A percentile compares a stretch with the other conserved stretches of the same genome.
Evolutionary conservation across 2,113 vertebrate genomes (phyloP).

Genomic region (Columba janthina): DNA sequence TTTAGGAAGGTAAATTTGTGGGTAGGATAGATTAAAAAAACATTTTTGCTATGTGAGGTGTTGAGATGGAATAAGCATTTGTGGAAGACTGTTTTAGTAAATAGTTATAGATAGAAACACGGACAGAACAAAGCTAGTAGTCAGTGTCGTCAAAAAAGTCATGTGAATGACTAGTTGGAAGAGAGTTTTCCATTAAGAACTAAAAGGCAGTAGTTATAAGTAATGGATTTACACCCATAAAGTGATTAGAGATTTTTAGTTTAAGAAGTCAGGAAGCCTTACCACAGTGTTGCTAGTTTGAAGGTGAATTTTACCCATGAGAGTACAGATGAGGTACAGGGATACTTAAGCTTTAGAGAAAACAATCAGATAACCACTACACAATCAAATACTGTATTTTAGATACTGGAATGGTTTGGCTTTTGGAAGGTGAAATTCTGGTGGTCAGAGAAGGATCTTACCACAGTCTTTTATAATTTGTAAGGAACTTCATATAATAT

Average conservation of each 20-base stretch:
- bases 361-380: neutral
- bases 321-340: neutral
- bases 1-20: neutral
- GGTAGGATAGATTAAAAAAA: neutral
- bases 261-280: neutral
- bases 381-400: neutral
- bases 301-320: neutral
- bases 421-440: neutral
- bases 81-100: neutral
- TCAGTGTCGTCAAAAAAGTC: neutral
- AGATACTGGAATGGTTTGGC: neutral
- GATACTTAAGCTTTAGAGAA: neutral
- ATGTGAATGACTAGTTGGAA: neutral
- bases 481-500: neutral
- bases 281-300: neutral
- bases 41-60: neutral
- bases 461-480: neutral
- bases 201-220: neutral
- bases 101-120: neutral
- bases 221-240: neutral
- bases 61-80: neutral
- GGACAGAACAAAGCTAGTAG: neutral
- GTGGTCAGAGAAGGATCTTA: neutral
- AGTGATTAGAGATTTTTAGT: neutral
- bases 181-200: neutral